Evolutionary conservation across 2,888 invertebrate species (phyloP).

Genomic region (Linyphia triangularis): DNA sequence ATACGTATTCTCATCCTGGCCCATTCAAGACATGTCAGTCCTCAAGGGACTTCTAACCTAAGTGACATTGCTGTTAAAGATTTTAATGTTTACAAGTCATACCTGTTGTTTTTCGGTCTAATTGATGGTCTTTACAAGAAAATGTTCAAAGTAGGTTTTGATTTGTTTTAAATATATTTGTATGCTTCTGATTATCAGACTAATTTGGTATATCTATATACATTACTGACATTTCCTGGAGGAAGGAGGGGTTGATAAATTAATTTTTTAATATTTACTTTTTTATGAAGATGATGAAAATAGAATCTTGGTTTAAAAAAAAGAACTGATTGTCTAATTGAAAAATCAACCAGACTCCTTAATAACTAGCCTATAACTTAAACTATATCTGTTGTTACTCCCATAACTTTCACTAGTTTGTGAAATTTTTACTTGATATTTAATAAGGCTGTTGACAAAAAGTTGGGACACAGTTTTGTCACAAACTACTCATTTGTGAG

Average conservation of each 20-base stretch:
- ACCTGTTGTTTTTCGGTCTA: conserved; percentile 90
- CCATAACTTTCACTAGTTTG: no score
- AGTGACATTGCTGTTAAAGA: conserved; percentile 81
- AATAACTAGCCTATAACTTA: neutral
- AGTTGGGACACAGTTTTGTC: no score
- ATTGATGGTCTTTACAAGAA: conserved; percentile 90
- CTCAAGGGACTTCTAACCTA: conserved; percentile 82
- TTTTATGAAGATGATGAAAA: no score
- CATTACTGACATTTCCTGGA: no score
- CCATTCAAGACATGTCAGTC: conserved; percentile 86
- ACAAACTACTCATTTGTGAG: no score
- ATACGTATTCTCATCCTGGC: conserved; percentile 88
- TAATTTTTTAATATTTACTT: no score
- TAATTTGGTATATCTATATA: neutral
- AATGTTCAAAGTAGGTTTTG: conserved; percentile 88
- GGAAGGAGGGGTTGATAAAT: no score
- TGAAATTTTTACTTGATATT: no score
- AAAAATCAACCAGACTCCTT: no score
- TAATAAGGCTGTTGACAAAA: no score
- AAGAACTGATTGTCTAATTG: no score
- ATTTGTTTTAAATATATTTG: neutral
- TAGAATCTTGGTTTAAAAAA: no score
- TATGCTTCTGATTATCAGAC: neutral
- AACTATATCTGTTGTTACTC: neutral
- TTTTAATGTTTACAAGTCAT: conserved; percentile 91